phyloP scores from a whole-genome alignment of 2,797 vertebrate species.

The Tragelaphus oryx region DNA sequence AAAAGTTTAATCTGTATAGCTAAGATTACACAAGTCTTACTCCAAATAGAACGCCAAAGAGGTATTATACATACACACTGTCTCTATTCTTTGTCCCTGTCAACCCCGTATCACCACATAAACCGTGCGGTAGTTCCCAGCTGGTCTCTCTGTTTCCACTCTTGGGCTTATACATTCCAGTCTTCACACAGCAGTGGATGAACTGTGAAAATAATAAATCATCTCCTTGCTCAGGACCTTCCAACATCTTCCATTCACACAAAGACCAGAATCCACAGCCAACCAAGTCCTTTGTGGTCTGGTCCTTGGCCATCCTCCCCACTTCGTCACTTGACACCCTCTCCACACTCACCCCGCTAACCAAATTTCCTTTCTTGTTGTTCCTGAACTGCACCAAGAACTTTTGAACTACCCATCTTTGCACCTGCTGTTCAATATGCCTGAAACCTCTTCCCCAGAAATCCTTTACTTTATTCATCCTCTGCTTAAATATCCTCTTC shows the following conservation, averaged over 20 bases:
- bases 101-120: neutral
- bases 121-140: neutral
- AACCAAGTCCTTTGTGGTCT: neutral
- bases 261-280: neutral
- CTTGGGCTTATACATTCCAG: neutral
- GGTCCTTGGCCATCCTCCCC: neutral
- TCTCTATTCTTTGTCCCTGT: neutral
- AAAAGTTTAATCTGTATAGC: neutral
- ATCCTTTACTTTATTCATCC: neutral
- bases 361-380: neutral
- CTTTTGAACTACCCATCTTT: neutral
- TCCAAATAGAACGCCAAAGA: neutral
- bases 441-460: neutral
- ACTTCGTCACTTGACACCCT: neutral
- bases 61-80: neutral
- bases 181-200: neutral
- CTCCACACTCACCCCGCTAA: neutral
- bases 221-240: neutral
- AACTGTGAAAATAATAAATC: neutral
- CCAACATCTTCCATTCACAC: neutral
- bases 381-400: neutral
- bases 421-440: neutral
- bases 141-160: neutral
- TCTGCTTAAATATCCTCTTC: neutral
- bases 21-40: neutral